Conservation (phyloP, 2,888 invertebrate species). For the Sialis fuliginosa region DNA sequence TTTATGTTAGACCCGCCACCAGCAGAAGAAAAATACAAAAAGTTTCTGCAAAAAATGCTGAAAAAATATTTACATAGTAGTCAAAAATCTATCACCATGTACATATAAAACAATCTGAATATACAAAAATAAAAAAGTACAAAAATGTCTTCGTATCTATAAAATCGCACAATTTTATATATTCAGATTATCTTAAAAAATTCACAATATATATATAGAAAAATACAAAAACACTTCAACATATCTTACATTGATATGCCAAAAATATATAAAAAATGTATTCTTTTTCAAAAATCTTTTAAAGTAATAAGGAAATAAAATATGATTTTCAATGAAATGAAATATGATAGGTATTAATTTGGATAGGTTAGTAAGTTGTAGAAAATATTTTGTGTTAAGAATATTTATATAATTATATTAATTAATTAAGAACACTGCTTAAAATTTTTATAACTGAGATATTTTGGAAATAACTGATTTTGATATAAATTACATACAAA, state of each 20-base stretch:
- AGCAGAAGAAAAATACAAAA: constrained; percentile 14
- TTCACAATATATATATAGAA: background rate
- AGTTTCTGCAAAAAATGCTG: constrained; percentile 20
- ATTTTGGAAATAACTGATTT: too few species aligned
- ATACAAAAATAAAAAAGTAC: background rate
- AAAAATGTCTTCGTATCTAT: background rate
- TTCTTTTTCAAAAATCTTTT: background rate
- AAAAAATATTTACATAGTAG: constrained; percentile 2
- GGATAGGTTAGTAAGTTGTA: background rate
- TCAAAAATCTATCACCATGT: constrained; percentile 2
- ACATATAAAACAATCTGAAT: background rate
- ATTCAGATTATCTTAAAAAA: background rate
- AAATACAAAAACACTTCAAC: background rate
- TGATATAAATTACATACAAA: too few species aligned
- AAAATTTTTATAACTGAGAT: too few species aligned
- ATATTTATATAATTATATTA: too few species aligned
- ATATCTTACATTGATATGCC: background rate
- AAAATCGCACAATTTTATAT: background rate
- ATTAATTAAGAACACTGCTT: too few species aligned
- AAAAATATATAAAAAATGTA: background rate
- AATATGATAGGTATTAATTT: background rate
- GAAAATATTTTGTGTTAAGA: too few species aligned
- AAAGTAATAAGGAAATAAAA: background rate
- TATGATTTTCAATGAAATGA: background rate
- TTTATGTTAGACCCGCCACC: constrained; percentile 9